Evolutionary conservation across 2,113 vertebrate genomes (phyloP).

Genomic region (Pollimyrus isidori): DNA sequence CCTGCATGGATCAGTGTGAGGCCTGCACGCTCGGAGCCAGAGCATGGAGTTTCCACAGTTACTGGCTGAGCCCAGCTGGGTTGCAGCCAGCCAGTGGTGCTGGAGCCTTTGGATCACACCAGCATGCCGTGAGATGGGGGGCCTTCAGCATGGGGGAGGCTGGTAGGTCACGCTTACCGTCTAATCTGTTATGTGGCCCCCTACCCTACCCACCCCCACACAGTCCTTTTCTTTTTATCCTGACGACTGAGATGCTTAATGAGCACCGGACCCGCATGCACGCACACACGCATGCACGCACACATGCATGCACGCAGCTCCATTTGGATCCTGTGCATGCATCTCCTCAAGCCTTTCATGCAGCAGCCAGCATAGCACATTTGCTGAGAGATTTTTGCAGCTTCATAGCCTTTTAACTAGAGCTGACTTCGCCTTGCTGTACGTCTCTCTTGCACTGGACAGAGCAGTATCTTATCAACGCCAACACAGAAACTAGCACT

Average conservation of each 20-base stretch:
- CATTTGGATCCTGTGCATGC: neutral
- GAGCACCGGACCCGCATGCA: neutral
- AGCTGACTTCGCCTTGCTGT: neutral
- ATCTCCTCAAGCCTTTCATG: neutral
- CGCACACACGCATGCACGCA: neutral
- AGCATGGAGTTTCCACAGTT: neutral
- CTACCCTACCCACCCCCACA: neutral
- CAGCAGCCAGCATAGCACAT: neutral
- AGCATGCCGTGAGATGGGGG: neutral
- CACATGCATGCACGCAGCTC: neutral
- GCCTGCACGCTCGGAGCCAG: neutral
- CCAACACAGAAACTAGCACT: constrained; percentile 39
- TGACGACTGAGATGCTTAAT: neutral
- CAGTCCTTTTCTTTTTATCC: neutral
- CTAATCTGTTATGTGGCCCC: neutral
- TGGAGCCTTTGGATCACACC: neutral
- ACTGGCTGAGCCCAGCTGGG: neutral
- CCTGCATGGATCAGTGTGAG: neutral
- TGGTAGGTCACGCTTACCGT: neutral
- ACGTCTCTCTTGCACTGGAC: neutral
- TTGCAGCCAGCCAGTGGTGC: neutral
- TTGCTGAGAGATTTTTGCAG: neutral
- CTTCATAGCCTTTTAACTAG: constrained; percentile 5
- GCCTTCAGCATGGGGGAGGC: neutral
- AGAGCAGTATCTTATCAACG: constrained; percentile 31